Conservation (phyloP, 2,797 vertebrate species). For the Brachyrhaphis roseni region DNA sequence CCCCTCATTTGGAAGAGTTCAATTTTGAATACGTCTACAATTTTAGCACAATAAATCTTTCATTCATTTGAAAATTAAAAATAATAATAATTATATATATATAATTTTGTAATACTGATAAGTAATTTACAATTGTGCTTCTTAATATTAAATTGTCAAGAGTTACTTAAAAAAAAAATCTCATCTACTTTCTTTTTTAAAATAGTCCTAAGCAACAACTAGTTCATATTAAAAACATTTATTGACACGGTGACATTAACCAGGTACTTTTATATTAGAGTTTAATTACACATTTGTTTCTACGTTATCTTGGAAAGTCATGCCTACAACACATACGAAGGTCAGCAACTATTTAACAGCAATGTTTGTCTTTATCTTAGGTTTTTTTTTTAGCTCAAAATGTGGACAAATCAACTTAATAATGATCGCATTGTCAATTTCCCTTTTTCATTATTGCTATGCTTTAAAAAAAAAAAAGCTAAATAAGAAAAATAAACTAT, state of each 20-base stretch:
- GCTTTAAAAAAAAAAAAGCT: neutral
- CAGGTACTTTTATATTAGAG: neutral
- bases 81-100: neutral
- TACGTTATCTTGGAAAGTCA: neutral
- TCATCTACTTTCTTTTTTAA: neutral
- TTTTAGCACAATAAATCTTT: neutral
- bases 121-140: neutral
- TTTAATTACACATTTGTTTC: neutral
- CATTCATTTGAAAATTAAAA: neutral
- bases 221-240: neutral
- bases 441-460: neutral
- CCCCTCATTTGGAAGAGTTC: neutral
- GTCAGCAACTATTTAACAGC: conserved; percentile 12
- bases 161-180: neutral
- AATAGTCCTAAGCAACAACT: neutral
- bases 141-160: neutral
- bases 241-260: neutral
- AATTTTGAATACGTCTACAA: neutral
- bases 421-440: too few relatives aligned
- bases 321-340: neutral
- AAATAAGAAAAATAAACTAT: neutral
- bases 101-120: neutral
- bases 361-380: neutral
- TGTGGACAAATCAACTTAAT: neutral
- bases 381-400: neutral